Evolutionary conservation across 1,140 invertebrate genomes (phyloP).

Genomic region (Nilaparvata lugens): DNA sequence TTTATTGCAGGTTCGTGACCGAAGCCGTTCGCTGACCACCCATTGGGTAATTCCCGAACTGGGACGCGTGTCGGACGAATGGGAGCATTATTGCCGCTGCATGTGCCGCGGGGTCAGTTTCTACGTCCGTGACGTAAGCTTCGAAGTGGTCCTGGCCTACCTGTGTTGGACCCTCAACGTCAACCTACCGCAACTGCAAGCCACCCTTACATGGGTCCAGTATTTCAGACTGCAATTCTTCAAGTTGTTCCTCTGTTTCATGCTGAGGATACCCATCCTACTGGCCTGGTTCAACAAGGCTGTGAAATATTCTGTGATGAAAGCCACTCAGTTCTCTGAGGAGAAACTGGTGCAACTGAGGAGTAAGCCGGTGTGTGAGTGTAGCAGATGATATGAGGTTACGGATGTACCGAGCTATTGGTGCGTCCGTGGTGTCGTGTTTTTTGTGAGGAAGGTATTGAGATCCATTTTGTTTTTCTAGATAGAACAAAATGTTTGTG

Average conservation of each 20-base stretch:
- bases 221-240: conserved; percentile 22
- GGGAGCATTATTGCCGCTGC: conserved; percentile 39
- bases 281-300: too few relatives aligned
- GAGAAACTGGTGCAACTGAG: too few relatives aligned
- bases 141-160: conserved; percentile 31
- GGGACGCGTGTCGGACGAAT: conserved; percentile 30
- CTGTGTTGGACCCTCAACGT: conserved; percentile 30
- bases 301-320: too few relatives aligned
- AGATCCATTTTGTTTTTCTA: too few relatives aligned
- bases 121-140: conserved; percentile 30
- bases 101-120: conserved; percentile 32
- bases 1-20: conserved; percentile 12
- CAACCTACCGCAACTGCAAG: conserved; percentile 29
- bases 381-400: too few relatives aligned
- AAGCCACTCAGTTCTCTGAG: too few relatives aligned
- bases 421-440: too few relatives aligned
- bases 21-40: conserved; percentile 35
- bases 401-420: too few relatives aligned
- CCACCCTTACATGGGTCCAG: conserved; percentile 25
- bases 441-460: too few relatives aligned
- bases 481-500: too few relatives aligned
- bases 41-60: conserved; percentile 36
- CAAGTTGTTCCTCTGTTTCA: conserved; percentile 23
- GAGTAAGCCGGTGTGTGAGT: too few relatives aligned
- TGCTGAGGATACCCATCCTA: conserved; percentile 12